These are phyloP conservation scores for Drosophila setosimentum DNA, from an alignment of 2,888 invertebrate genomes.

Conservation along the genomic window DNA sequence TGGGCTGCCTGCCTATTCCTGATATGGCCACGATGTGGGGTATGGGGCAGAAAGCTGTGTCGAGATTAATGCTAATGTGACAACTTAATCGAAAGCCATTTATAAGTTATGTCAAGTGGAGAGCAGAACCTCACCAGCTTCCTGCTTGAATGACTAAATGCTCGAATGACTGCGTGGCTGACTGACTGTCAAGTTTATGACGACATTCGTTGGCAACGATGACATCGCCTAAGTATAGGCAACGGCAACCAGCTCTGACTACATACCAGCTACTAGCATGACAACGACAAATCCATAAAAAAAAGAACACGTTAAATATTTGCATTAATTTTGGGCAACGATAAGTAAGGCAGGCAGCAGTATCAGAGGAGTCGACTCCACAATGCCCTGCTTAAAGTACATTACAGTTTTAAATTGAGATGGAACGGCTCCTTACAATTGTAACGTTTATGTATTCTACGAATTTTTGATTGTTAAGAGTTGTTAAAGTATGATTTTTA, in stretches of 20 bases:
- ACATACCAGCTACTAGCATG: constrained; percentile 40
- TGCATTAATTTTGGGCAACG: constrained; percentile 67
- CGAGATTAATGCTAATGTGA: constrained; percentile 79
- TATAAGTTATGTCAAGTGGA: constrained; percentile 77
- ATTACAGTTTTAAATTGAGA: neutral
- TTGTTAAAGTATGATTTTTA: neutral
- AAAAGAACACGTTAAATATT: constrained; percentile 72
- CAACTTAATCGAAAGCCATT: constrained; percentile 81
- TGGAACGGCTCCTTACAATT: neutral
- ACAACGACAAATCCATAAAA: constrained; percentile 76
- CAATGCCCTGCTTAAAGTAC: constrained; percentile 1
- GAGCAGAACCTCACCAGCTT: constrained; percentile 11
- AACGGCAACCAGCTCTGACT: constrained; percentile 11
- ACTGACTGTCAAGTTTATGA: constrained; percentile 48
- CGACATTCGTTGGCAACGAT: constrained; percentile 51
- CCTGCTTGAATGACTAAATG: constrained; percentile 10
- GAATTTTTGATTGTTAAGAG: neutral
- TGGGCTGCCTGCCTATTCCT: constrained; percentile 27
- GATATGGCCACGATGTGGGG: neutral
- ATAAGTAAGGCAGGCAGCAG: constrained; percentile 40
- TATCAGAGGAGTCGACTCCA: neutral
- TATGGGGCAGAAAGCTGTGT: constrained; percentile 22
- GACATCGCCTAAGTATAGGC: constrained; percentile 63
- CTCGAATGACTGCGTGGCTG: constrained; percentile 6
- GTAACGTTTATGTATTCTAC: neutral